Conservation (phyloP, 1,140 invertebrate species). For the Protaetia brevitarsis region DNA sequence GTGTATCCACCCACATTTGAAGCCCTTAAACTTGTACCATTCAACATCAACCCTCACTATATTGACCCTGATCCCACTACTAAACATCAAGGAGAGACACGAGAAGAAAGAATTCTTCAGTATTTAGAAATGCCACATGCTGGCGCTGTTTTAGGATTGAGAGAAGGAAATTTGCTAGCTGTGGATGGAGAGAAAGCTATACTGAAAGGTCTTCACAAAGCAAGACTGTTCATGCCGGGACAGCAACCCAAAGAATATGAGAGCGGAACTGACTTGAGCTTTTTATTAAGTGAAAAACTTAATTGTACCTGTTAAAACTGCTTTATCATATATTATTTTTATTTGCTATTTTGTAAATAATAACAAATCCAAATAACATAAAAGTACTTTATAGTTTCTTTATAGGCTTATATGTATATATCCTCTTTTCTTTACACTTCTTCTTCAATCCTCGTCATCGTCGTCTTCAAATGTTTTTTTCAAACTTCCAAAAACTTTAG, state of each 20-base stretch:
- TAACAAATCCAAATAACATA: neutral
- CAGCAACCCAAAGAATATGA: slow-evolving; percentile 53
- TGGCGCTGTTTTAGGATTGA: slow-evolving; percentile 62
- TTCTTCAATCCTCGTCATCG: slow-evolving; percentile 26
- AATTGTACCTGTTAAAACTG: too few relatives aligned
- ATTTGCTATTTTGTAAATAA: slow-evolving; percentile 25
- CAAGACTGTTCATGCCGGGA: slow-evolving; percentile 63
- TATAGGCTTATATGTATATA: too few relatives aligned
- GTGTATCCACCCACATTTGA: too few relatives aligned
- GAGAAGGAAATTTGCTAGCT: slow-evolving; percentile 66
- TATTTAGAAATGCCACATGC: slow-evolving; percentile 60
- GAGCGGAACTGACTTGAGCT: slow-evolving; percentile 59
- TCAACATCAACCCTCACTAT: slow-evolving; percentile 86
- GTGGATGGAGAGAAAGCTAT: slow-evolving; percentile 59
- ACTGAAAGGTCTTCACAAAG: slow-evolving; percentile 60
- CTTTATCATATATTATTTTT: too few relatives aligned
- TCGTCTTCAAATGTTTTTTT: slow-evolving; percentile 48
- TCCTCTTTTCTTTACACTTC: too few relatives aligned
- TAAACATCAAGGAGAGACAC: slow-evolving; percentile 73
- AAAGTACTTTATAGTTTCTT: neutral
- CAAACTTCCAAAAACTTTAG: slow-evolving; percentile 83
- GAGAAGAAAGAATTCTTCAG: slow-evolving; percentile 67
- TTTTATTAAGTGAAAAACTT: too few relatives aligned
- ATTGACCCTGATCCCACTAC: slow-evolving; percentile 61
- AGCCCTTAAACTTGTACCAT: slow-evolving; percentile 71